Percentiles rank a stretch among this genome's conserved stretches.
Conservation (phyloP, 2,797 vertebrate species). For the Malurus splendens region DNA sequence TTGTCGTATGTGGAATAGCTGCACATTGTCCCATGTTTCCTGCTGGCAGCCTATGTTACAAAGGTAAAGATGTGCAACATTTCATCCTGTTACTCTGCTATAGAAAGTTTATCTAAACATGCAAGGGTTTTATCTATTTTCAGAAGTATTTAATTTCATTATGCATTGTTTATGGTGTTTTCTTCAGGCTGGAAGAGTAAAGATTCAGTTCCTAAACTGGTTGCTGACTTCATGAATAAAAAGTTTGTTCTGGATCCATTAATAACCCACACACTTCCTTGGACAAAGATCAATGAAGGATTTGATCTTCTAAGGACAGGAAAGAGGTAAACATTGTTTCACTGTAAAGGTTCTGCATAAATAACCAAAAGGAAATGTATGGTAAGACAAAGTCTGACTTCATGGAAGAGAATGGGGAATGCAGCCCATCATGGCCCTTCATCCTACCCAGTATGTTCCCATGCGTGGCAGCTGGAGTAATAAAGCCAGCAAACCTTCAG, state of each 20-base stretch:
- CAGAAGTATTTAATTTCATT: background rate
- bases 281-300: conserved; percentile 80
- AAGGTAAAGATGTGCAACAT: background rate
- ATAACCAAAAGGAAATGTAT: background rate
- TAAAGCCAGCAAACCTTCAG: background rate
- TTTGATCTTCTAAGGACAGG: conserved; percentile 81
- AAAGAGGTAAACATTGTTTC: conserved; percentile 70
- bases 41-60: background rate
- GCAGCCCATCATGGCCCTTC: background rate
- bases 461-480: background rate
- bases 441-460: background rate
- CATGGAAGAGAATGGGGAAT: background rate
- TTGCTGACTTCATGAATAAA: conserved; percentile 79
- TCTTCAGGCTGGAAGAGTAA: conserved; percentile 70
- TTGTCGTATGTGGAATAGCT: background rate
- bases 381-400: background rate
- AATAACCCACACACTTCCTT: conserved; percentile 81
- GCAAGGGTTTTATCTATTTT: background rate
- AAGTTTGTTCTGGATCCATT: conserved; percentile 83
- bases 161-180: background rate
- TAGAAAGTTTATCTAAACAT: background rate
- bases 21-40: background rate
- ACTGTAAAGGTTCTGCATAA: background rate
- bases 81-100: background rate
- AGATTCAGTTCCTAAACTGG: conserved; percentile 75